Base-by-base conservation (phyloP, 2,888 invertebrate species). In the Heliconius hortense region DNA sequence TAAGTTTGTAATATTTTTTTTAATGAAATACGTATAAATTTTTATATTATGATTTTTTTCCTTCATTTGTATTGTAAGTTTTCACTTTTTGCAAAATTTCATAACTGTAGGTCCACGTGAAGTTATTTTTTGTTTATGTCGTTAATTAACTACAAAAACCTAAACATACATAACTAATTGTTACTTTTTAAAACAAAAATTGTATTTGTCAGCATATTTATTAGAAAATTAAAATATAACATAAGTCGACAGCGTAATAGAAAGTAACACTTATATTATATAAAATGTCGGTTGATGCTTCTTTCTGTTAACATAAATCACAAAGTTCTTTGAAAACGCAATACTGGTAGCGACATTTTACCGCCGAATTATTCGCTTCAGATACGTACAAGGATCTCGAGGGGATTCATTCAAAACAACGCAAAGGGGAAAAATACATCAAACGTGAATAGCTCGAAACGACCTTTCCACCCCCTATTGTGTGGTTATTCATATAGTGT, bases 321-420 rank as follows among this genome's bases (percentile, higher is more conserved):
- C 56, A 70, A 39, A 59, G 15, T 43, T 71, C 71, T 71, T 60
- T 71, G 69, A 76, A 71, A 26, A n/a, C 72, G 69, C 69, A 48
- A 77, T 74, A 68, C 35, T 69, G 56, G 72, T 35, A 72, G 39
- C 72, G 66, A 67, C 71, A 35, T 71, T 71, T 71, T 71, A 71
- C 70, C 71, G 71, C 71, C 71, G 59, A 71, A 71, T 71, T 71
- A 71, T 60, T 71, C 60, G 60, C 60, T 60, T 71, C 60, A 59
- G 59, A 71, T 71, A 71, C 71, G 39, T 62, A 67, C 64, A 66
- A 73, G 73, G 68, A 74, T 74, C 73, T 70, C 73, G 66, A 53
- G 60, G 70, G 69, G 53, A 71, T 71, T 71, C 73, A 73, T 76
- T 73, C 70, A 71, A 73, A 69, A 76, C 67, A 71, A 59, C 43